These are phyloP conservation scores for Aplysia californica DNA, from an alignment of 1,140 invertebrate genomes.

Conservation along the genomic window DNA sequence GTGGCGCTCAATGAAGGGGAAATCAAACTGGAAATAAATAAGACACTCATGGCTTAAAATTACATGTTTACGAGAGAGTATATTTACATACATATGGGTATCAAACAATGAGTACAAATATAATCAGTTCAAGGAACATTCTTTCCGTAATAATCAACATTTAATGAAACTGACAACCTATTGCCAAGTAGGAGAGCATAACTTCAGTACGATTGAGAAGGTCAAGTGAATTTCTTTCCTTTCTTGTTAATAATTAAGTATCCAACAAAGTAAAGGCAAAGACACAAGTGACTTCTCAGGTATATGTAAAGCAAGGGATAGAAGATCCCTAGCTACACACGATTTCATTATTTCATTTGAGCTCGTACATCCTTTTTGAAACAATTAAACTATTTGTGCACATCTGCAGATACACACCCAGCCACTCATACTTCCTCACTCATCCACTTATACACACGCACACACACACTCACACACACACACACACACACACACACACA, in stretches of 20 bases:
- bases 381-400: too few relatives aligned
- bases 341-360: too few relatives aligned
- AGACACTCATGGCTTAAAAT: not conserved
- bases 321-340: too few relatives aligned
- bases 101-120: not conserved
- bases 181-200: not conserved
- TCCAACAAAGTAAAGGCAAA: not conserved
- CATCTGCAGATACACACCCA: too few relatives aligned
- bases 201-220: not conserved
- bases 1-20: slow-evolving; percentile 58
- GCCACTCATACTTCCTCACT: too few relatives aligned
- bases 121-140: not conserved
- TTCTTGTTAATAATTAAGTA: not conserved
- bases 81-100: too few relatives aligned
- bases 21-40: slow-evolving; percentile 53
- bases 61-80: not conserved
- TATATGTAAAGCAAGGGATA: too few relatives aligned
- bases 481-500: too few relatives aligned
- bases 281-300: too few relatives aligned
- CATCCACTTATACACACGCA: too few relatives aligned
- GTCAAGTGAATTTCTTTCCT: not conserved
- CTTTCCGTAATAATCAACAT: not conserved
- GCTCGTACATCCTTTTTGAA: too few relatives aligned
- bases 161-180: not conserved
- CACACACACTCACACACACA: too few relatives aligned